Evolutionary conservation across 2,797 vertebrate genomes (phyloP), one percentile per base, ranked within the genome.

Genomic region (Melanotaenia nigrans): DNA sequence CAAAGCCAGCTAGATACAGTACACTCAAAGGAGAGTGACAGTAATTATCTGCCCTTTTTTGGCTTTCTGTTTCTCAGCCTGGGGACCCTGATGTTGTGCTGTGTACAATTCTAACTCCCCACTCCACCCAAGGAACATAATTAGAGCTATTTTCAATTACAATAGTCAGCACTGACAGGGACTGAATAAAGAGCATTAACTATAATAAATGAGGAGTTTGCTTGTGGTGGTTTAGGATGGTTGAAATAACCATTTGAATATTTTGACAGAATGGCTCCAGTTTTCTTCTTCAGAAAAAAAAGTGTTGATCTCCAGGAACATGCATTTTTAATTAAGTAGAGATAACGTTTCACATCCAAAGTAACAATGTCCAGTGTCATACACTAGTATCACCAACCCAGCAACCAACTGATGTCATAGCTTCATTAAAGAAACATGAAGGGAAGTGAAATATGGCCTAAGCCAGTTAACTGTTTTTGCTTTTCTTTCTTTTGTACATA

Each of bases 121-220:
- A 47, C 24, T 49, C 47, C 68, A 77, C 32, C 65, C 79, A 64
- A 38, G 18, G 54, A 72, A 36, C 40, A 58, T 65, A 85, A 90
- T 90, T 87, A 84, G 88, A 90, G 76, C 69, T 65, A 65, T 79
- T 89, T 85, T 74, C 38, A 75, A 67, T 85, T 38, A 85, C 82
- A 81, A 59, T 80, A 58, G 75, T 66, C 28, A n/a, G 20, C 1
- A 40, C 56, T 84, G 81, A 79, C 70, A 77, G 71, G 25, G 65
- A 49, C 32, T 77, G 59, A 81, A 79, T 72, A 71, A 76, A 65
- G 68, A 81, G 59, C 69, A 70, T 66, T 69, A 59, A 53, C 49
- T 62, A 11, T 57, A 71, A 71, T 30, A 75, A 75, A 81, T n/a
- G 6, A 68, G 68, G 58, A 13, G 25, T 60, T 53, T 25, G 20